Evolutionary conservation across 2,113 vertebrate genomes (phyloP), one percentile per base, ranked within the genome.

Genomic region (Eclectus roratus): DNA sequence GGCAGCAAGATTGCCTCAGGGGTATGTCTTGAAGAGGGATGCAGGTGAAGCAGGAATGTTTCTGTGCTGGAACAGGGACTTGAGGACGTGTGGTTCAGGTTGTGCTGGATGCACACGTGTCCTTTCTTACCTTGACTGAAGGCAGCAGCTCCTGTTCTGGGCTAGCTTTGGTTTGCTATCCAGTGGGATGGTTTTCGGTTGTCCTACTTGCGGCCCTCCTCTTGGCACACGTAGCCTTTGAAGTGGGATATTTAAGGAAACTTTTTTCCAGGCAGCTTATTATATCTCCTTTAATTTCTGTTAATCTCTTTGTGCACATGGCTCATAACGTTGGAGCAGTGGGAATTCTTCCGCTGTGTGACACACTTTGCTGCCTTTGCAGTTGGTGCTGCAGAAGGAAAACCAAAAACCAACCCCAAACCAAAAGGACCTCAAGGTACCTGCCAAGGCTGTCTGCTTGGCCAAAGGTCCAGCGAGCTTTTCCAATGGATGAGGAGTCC

Each of bases 391-490:
- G 65, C 61, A 64, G 65, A 52, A 58, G n/a, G 58, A 64, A 41
- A 18, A 10, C 3, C 9, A 16, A 31, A 37, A 71, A 8, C 24
- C 2, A 5, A 13, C 68, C 6, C 10, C n/a, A 16, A 55, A 65
- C 10, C 15, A 2, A 3, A 37, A 53, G 50, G 89, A 76, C 89
- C 80, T 92, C 5, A 10, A 46, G 73, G 85, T 80, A 53, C 63
- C 93, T 92, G 95, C 91, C 88, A 79, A 14, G 80, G 41, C 17
- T 53, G 23, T 88, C 27, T 53, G 82, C 76, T 35, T 88, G 97
- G 96, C 89, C 33, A 6, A 55, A n/a, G 82, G 77, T 53, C 80
- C 55, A 17, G 7, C 0, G 39, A 52, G 49, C 24, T 68, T 35
- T 8, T 29, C 4, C 37, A 1, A 2, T 3, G 44, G 79, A 24